Base-by-base conservation (phyloP, 2,113 vertebrate species). In the Piprites chloris region DNA sequence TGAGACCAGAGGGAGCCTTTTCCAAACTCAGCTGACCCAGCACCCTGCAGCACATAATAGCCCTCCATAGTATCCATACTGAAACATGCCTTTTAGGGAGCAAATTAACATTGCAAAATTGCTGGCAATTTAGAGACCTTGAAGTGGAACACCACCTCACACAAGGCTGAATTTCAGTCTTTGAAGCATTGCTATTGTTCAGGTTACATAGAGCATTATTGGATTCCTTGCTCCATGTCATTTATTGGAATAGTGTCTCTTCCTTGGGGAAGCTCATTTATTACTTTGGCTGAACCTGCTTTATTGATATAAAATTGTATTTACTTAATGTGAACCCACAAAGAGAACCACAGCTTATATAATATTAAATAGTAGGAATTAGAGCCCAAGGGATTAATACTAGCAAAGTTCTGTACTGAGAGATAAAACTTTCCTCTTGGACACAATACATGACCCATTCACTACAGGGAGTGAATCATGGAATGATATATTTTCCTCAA, bases 271-370 rank as follows among this genome's bases (percentile, higher is more conserved):
- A 89, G 14, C 1, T 73, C 18, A 63, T 94, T 83, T 95, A 74
- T 86, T 89, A 62, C 52, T 80, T 85, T 82, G 37, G 53, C 28
- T 83, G 68, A 89, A 89, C 9, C 55, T 76, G 41, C 5, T 85
- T 89, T 82, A 78, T 55, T 85, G 16, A 75, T 93, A 75, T 56
- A 90, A 85, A 96, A 89, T 82, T 91, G 4, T 94, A 50, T 91
- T 91, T 75, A 81, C 39, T 93, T 93, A 91, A 84, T 69, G 62
- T 72, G 49, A 76, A 69, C 14, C 12, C 72, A 72, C 15, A 71
- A 85, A 93, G 84, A 91, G 23, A 55, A 53, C 11, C 12, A 58
- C 24, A 23, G 2, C 19, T 89, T 75, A 87, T 58, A 68, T 94
- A 14, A n/a, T 77, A 90, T 55, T 82, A 88, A 79, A 72, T 33